Percentiles rank a stretch among this genome's conserved stretches.
Conservation (phyloP, 2,797 vertebrate genomes). For the Brachyalestes nurse region DNA sequence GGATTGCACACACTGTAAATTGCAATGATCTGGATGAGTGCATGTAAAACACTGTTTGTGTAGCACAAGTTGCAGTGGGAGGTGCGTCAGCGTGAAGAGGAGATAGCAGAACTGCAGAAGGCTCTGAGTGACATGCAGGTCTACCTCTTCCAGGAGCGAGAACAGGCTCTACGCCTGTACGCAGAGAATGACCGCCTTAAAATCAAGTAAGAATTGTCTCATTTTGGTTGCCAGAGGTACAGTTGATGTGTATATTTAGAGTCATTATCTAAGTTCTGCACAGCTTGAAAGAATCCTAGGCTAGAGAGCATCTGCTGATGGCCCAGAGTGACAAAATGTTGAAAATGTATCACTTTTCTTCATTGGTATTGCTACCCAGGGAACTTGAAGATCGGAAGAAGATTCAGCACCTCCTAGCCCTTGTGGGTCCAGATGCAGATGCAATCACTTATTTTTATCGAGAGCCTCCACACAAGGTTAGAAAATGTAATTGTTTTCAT, state of each 20-base stretch:
- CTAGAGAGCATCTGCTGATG: background rate
- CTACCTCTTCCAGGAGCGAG: constrained; percentile 93
- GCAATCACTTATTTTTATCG: constrained; percentile 92
- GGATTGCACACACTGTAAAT: background rate
- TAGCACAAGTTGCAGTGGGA: constrained; percentile 92
- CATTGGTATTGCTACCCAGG: constrained; percentile 68
- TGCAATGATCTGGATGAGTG: background rate
- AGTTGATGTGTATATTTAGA: background rate
- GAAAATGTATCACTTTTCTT: background rate
- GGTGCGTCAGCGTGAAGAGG: constrained; percentile 87
- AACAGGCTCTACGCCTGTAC: constrained; percentile 90
- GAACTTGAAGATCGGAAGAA: constrained; percentile 95
- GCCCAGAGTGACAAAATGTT: background rate
- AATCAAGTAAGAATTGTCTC: constrained; percentile 83
- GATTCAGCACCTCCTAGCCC: constrained; percentile 90
- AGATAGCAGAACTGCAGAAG: constrained; percentile 88
- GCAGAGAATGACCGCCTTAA: constrained; percentile 94
- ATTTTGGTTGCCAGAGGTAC: background rate
- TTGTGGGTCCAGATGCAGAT: constrained; percentile 84
- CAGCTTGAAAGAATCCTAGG: background rate
- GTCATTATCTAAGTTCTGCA: too few relatives aligned
- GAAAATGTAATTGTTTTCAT: background rate
- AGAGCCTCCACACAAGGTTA: constrained; percentile 92
- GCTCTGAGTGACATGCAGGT: constrained; percentile 96
- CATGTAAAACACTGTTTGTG: background rate